Conservation (phyloP, 2,888 invertebrate species). For the Aphodius sticticus region DNA sequence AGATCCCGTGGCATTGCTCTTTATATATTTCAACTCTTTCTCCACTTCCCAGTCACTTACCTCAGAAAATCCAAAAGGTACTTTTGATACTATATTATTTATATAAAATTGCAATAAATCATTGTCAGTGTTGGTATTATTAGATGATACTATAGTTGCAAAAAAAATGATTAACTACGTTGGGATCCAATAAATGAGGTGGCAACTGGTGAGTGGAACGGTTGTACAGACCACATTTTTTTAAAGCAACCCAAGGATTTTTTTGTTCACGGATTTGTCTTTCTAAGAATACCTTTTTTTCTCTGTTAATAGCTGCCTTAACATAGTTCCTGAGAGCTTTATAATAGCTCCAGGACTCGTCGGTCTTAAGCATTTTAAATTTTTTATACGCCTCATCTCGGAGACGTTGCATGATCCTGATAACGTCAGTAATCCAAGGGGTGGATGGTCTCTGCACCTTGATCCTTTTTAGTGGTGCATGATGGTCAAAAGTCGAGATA, state of each 20-base stretch:
- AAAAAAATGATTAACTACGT: not conserved
- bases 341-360: not conserved
- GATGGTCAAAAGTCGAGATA: not conserved
- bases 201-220: not conserved
- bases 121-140: not conserved
- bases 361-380: not conserved
- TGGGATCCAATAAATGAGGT: not conserved
- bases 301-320: slow-evolving; percentile 12
- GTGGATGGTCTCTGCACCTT: not conserved
- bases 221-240: not conserved
- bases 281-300: slow-evolving; percentile 22
- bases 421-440: slow-evolving; percentile 21
- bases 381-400: slow-evolving; percentile 15
- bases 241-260: not conserved
- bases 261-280: not conserved
- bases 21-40: not conserved
- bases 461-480: slow-evolving; percentile 15
- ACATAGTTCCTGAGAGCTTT: slow-evolving; percentile 12
- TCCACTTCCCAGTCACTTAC: not conserved
- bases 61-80: not conserved
- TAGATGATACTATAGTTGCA: not conserved
- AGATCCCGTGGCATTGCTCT: not conserved
- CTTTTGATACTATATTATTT: not conserved
- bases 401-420: slow-evolving; percentile 19
- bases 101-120: not conserved